Base-by-base conservation (phyloP, 2,888 invertebrate genomes). In the Temnothorax unifasciatus region DNA sequence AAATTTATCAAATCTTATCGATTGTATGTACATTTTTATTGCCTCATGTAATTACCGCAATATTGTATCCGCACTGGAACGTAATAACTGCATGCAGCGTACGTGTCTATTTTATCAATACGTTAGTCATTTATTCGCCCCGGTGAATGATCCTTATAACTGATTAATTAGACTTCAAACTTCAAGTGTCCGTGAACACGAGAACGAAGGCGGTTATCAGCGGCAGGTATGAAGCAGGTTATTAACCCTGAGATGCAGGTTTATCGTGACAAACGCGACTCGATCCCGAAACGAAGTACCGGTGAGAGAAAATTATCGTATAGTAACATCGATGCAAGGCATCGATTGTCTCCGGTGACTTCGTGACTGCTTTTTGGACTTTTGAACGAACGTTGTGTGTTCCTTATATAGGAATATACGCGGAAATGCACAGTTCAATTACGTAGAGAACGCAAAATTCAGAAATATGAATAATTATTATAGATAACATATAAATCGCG, bases 161-260 rank as follows among this genome's bases (percentile, higher is more conserved):
- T 34, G 34, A 34, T 73, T 50, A 75, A 75, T 52, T 52, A 64
- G 21, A 50, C 15, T 76, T 38, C 41, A 21, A 64, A 64, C 63
- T 52, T 50, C 64, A 38, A 74, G 34, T 64, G 59, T 38, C 47
- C 34, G 76, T 83, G 57, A 86, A 74, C 71, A 69, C 82, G 29
- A 81, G 69, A 83, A 79, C 84, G 87, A 85, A 86, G 63, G 57
- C 6, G 34, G 34, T 61, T 82, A 90, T 86, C 85, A 84, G 81
- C 69, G 77, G 61, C 79, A 82, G 85, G 82, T 88, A 85, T 83
- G 71, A 86, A 82, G 57, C 76, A 82, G 86, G 88, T 89, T 84
- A 73, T 84, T 83, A 86, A 86, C 41, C 84, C 85, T 82, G 77
- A 87, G 85, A 66, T 61, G 84, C 82, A 84, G 85, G 79, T 66